Base-by-base conservation (phyloP, 2,888 invertebrate genomes). In the Scaptomyza flava region DNA sequence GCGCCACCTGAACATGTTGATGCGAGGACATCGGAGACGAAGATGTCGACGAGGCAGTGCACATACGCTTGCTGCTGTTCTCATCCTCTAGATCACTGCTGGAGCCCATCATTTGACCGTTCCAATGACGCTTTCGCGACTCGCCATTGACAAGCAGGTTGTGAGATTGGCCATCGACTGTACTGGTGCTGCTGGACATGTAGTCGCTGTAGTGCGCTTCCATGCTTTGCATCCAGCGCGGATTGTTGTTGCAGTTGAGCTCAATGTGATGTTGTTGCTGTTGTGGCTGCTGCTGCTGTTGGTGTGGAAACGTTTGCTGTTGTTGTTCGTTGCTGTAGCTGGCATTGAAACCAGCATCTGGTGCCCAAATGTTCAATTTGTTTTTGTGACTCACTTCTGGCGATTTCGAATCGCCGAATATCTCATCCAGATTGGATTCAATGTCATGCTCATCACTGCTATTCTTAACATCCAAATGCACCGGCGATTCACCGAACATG, bases 401-500 rank as follows among this genome's bases (percentile, higher is more conserved):
- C 3, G 91, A 90, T 62, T 90, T 90, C 1, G 89, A 81, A 43
- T 91, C 91, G 20, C 91, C 90, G 70, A 92, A 92, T 5, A 92
- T 89, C 51, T 91, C 91, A 52, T 92, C 92, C 42, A 92, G 70
- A 38, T 91, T 90, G 2, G 91, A 89, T 63, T 92, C 92, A 67
- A 92, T 89, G 63, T 92, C 92, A 30, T 89, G 77, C 0, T 79
- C 75, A 48, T 89, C 90, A 41, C 71, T 88, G 72, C 79, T 74
- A 45, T 71, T 78, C 60, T 90, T 88, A 14, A 87, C 89, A 52
- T 84, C 89, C 54, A 91, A 75, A 54, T 90, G 89, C 9, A 92
- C 91, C 0, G 92, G 92, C 0, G 91, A 92, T 72, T 91, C 92
- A 0, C 91, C 92, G 48, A 92, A 92, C 91, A 92, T 92, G 9